Conservation (phyloP, 2,797 vertebrate species). For the Platyrinchus mystaceus region DNA sequence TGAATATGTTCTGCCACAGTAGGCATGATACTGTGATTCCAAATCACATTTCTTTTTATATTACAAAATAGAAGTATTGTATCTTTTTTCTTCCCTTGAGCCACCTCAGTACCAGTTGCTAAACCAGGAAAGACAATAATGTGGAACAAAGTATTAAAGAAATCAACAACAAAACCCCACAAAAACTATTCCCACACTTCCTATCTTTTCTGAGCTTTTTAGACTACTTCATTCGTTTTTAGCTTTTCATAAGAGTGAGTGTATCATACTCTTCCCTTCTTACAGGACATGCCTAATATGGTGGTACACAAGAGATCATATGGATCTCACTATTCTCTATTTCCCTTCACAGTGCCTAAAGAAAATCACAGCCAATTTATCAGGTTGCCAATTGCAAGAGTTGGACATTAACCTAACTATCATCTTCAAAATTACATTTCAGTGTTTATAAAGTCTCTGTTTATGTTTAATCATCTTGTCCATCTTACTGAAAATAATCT, state of each 20-base stretch:
- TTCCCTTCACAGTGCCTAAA: not conserved
- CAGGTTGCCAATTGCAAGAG: not conserved
- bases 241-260: not conserved
- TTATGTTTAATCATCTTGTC: not conserved
- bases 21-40: not conserved
- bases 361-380: not conserved
- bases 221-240: not conserved
- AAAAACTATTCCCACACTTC: not conserved
- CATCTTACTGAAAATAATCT: not conserved
- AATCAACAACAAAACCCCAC: not conserved
- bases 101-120: not conserved
- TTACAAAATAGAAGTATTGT: not conserved
- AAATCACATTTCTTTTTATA: not conserved
- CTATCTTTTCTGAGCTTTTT: not conserved
- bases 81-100: not conserved
- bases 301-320: not conserved
- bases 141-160: not conserved
- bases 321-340: not conserved
- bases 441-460: not conserved
- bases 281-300: not conserved
- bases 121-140: not conserved
- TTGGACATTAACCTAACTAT: not conserved
- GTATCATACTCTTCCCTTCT: not conserved
- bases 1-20: not conserved
- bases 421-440: not conserved